These are phyloP conservation scores for Gryllus longicercus DNA, from an alignment of 2,888 invertebrate genomes.

Conservation along the genomic window DNA sequence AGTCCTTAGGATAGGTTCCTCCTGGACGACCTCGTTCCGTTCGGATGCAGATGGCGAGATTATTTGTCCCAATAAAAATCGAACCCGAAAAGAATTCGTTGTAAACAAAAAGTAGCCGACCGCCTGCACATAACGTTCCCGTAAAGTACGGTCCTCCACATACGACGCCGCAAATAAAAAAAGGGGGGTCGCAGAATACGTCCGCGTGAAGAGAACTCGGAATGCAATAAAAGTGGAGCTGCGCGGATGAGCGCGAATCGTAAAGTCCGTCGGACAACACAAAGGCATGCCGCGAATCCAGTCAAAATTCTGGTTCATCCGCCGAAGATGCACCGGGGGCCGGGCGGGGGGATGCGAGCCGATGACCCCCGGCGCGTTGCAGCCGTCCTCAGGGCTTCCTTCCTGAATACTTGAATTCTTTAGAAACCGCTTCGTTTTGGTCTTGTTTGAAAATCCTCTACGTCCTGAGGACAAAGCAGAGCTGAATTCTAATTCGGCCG, in stretches of 20 bases:
- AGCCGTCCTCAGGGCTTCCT: too few species aligned
- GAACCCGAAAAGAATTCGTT: neutral
- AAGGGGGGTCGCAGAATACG: neutral
- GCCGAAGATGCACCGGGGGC: neutral
- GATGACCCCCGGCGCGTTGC: neutral
- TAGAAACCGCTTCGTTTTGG: neutral
- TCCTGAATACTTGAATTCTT: neutral
- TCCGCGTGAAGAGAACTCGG: neutral
- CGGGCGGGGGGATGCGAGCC: neutral
- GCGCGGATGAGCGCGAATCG: neutral
- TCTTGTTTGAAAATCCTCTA: neutral
- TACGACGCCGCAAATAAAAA: neutral
- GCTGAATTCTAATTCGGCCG: neutral
- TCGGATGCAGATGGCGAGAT: neutral
- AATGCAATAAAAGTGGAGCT: neutral
- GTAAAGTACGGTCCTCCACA: neutral
- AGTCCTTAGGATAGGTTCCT: neutral
- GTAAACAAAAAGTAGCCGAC: neutral
- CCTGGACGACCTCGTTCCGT: neutral
- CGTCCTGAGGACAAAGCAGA: neutral
- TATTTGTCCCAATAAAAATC: slow-evolving; percentile 1
- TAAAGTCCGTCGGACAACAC: neutral
- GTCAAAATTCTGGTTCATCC: neutral
- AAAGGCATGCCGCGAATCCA: neutral
- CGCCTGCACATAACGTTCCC: slow-evolving; percentile 2